Conservation (phyloP, 2,113 vertebrate species). For the Synchiropus splendidus region DNA sequence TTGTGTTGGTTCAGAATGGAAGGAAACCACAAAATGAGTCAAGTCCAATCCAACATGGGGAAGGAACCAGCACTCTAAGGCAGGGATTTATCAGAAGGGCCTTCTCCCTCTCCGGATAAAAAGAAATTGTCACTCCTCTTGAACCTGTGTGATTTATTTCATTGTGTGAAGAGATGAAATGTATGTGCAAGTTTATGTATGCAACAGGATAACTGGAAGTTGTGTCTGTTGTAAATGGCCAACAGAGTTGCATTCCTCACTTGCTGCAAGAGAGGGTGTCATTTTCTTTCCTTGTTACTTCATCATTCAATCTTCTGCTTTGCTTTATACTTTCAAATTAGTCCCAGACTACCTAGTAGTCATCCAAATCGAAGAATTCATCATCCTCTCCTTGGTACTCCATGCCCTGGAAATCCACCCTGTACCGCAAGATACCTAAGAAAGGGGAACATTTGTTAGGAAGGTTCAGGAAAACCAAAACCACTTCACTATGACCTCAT, state of each 20-base stretch:
- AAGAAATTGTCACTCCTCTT: constrained; percentile 64
- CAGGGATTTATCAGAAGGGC: constrained; percentile 76
- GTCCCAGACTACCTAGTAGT: constrained; percentile 99
- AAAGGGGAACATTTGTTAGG: constrained; percentile 4
- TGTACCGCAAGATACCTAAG: constrained; percentile 96
- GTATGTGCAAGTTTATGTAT: constrained; percentile 55
- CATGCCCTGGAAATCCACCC: constrained; percentile 99
- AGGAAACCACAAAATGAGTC: constrained; percentile 69
- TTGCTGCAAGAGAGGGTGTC: constrained; percentile 62
- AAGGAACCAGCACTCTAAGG: constrained; percentile 95
- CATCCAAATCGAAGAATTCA: constrained; percentile 99
- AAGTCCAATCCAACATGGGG: constrained; percentile 86
- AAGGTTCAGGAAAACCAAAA: no score
- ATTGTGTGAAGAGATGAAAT: constrained; percentile 48
- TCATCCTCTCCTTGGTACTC: constrained; percentile 98
- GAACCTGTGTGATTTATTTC: constrained; percentile 51
- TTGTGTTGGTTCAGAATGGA: constrained; percentile 84
- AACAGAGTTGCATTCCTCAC: constrained; percentile 58
- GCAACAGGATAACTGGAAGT: constrained; percentile 57
- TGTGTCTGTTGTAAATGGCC: constrained; percentile 61
- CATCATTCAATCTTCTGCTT: constrained; percentile 51
- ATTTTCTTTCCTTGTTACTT: constrained; percentile 62
- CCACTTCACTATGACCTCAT: no score
- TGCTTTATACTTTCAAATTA: constrained; percentile 59
- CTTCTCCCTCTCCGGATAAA: constrained; percentile 61